Percentiles rank a stretch among this genome's conserved stretches.
phyloP scores from a whole-genome alignment of 2,113 vertebrate species.

The Paraplagusia blochii region DNA sequence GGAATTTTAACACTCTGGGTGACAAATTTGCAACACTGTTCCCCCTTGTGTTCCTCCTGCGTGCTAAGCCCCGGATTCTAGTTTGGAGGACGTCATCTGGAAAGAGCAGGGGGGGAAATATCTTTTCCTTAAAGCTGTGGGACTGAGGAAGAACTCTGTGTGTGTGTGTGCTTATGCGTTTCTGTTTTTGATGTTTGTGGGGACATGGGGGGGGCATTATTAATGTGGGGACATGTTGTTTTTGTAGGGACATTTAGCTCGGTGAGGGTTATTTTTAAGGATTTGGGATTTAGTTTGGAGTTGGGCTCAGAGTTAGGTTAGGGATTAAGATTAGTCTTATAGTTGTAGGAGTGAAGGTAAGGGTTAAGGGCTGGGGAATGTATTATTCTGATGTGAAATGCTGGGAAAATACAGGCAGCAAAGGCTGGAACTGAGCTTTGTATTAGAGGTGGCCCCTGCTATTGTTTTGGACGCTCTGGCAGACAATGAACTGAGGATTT shows the following conservation, averaged over 20 bases:
- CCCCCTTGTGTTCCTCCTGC: slow-evolving; percentile 68
- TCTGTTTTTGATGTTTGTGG: no score
- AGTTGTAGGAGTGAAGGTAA: no score
- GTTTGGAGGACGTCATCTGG: slow-evolving; percentile 72
- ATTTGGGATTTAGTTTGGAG: no score
- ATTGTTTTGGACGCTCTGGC: slow-evolving; percentile 38
- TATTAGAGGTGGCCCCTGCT: slow-evolving; percentile 31
- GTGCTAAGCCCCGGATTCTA: slow-evolving; percentile 66
- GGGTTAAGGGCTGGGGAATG: no score
- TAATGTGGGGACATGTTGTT: no score
- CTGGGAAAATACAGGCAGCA: slow-evolving; percentile 13
- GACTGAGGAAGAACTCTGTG: slow-evolving; percentile 15
- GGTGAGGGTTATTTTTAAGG: no score
- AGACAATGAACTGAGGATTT: slow-evolving; percentile 29
- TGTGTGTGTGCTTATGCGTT: no score
- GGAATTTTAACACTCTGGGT: slow-evolving; percentile 83
- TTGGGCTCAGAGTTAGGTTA: no score
- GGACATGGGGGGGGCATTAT: no score
- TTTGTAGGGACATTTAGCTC: no score
- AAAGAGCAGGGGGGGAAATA: slow-evolving; percentile 61
- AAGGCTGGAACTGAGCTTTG: slow-evolving; percentile 50
- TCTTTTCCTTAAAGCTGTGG: slow-evolving; percentile 47
- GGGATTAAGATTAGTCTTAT: no score
- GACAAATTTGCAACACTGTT: slow-evolving; percentile 80
- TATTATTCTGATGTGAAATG: no score